Evolutionary conservation across 1,140 invertebrate species (phyloP).

Genomic region (Thaumetopoea pityocampa): DNA sequence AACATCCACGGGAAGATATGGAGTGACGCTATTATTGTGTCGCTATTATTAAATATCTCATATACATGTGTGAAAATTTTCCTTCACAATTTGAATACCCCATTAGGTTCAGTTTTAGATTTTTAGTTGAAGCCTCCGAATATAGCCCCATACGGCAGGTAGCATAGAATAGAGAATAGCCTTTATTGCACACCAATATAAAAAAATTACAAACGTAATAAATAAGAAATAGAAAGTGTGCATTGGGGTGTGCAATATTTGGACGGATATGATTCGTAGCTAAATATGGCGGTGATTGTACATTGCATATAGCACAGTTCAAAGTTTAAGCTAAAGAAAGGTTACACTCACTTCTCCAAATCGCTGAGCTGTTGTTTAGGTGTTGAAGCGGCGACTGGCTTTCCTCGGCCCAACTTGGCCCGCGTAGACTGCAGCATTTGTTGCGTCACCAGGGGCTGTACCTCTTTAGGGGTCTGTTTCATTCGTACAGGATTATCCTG

Average conservation of each 20-base stretch:
- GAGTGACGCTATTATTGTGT: no score
- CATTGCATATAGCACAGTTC: background rate
- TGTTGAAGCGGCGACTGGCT: slow-evolving; percentile 51
- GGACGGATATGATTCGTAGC: background rate
- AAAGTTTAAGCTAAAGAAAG: no score
- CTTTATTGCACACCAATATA: no score
- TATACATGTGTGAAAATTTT: no score
- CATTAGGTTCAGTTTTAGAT: no score
- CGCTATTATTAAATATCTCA: no score
- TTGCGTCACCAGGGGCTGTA: slow-evolving; percentile 51
- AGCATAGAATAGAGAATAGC: no score
- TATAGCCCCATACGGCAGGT: no score
- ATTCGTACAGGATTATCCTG: slow-evolving; percentile 56
- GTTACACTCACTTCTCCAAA: slow-evolving; percentile 56
- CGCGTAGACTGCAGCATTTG: slow-evolving; percentile 51
- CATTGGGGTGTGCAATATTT: background rate
- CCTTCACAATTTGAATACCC: no score
- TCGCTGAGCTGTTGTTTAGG: slow-evolving; percentile 59
- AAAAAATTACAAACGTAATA: slow-evolving; percentile 5
- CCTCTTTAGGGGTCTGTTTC: slow-evolving; percentile 37
- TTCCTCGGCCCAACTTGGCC: slow-evolving; percentile 46
- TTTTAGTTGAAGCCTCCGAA: no score
- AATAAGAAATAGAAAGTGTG: background rate
- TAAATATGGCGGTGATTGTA: background rate
- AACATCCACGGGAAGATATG: no score